Base-by-base conservation (phyloP, 2,888 invertebrate species). In the Polymixis lichenea region DNA sequence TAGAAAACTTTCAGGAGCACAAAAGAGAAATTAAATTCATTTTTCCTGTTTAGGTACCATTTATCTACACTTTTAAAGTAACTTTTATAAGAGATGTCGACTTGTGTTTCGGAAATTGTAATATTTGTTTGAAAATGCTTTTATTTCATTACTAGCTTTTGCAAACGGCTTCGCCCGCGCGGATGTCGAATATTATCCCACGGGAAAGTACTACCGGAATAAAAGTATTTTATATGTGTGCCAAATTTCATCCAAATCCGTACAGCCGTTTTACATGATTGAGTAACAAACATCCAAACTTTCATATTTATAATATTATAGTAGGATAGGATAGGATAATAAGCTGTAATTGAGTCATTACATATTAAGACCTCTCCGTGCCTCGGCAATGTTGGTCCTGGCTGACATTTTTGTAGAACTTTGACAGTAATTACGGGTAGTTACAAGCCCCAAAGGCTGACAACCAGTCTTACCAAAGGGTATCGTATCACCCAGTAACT, bases 1-100 rank as follows among this genome's bases (percentile, higher is more conserved):
- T 64, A 62, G 4, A 9, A 51, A 78, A 73, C 67, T 79, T 78
- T 79, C 15, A 51, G 49, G 22, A 28, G 2, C 43, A 62, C 61
- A 66, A 56, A 62, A 66, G 19, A 32, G 17, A 67, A 66, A 62
- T 79, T 43, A 32, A 53, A 79, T 66, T 73, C 9, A 1, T 67
- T 62, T 62, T 56, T 51, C 4, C 43, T 62, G 51, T 73, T 55
- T 51, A 1, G 13, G 22, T 62, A 61, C 49, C 28, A 78, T 72
- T 78, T 61, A 49, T 22, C 32, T 49, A 55, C 11, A 25, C 13
- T 53, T 65, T 28, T 43, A 32, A 46, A 32, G 25, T 53, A 43
- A 32, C 53, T 66, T 76, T 60, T 60, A 13, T 38, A 53, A 38
- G 49, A 38, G n/a, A 68, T n/a, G 19, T 15, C 17, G 15, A 53